These are phyloP conservation scores for Epinephelus malabaricus DNA, from an alignment of 2,797 vertebrate species.

Conservation along the genomic window DNA sequence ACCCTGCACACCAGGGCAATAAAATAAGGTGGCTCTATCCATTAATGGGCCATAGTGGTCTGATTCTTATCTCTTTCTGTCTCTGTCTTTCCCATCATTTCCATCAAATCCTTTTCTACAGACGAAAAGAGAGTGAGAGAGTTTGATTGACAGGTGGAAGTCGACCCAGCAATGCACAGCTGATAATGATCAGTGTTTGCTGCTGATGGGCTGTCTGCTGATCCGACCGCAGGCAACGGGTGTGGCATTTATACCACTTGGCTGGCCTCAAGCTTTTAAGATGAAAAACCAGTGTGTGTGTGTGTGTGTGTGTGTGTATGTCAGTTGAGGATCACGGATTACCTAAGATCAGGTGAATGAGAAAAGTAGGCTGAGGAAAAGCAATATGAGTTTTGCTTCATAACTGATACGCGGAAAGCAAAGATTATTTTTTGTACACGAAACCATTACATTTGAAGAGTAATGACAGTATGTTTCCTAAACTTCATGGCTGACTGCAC, in stretches of 20 bases:
- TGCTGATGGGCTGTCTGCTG: slow-evolving; percentile 68
- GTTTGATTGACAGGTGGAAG: slow-evolving; percentile 73
- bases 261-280: slow-evolving; percentile 60
- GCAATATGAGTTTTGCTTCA: slow-evolving; percentile 20
- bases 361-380: slow-evolving; percentile 12
- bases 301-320: slow-evolving; percentile 12
- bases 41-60: slow-evolving; percentile 44
- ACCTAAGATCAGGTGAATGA: slow-evolving; percentile 33
- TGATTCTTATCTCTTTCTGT: slow-evolving; percentile 41
- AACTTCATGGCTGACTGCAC: not conserved
- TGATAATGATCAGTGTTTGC: slow-evolving; percentile 71
- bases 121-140: slow-evolving; percentile 42
- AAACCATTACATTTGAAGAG: not conserved
- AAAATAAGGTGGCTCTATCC: slow-evolving; percentile 33
- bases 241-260: slow-evolving; percentile 72
- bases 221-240: slow-evolving; percentile 56
- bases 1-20: slow-evolving; percentile 32
- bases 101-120: slow-evolving; percentile 56
- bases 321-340: slow-evolving; percentile 15
- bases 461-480: not conserved
- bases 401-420: not conserved
- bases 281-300: slow-evolving; percentile 35
- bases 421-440: slow-evolving; percentile 5
- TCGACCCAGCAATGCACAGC: slow-evolving; percentile 50
- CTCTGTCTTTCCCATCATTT: slow-evolving; percentile 59